phyloP scores from a whole-genome alignment of 2,888 invertebrate species.

The Habroteleia sp. region DNA sequence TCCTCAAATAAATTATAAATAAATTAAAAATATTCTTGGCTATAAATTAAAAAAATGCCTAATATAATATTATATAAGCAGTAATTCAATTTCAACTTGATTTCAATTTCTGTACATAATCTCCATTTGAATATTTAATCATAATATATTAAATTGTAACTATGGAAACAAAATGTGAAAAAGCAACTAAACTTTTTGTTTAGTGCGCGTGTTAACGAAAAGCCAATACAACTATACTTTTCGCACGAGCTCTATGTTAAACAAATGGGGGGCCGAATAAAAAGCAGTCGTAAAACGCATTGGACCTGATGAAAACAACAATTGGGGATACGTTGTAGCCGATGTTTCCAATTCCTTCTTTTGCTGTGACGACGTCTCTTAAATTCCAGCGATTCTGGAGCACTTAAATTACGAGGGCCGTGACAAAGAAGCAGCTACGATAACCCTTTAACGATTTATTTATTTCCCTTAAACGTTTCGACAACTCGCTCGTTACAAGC shows the following conservation, averaged over 20 bases:
- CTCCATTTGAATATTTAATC: too few species aligned
- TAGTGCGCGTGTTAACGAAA: too few species aligned
- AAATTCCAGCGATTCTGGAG: constrained; percentile 62
- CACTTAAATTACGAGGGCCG: constrained; percentile 71
- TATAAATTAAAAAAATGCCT: too few species aligned
- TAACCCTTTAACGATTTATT: constrained; percentile 68
- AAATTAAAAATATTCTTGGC: too few species aligned
- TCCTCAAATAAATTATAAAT: too few species aligned
- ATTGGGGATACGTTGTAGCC: constrained; percentile 14
- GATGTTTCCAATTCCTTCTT: constrained; percentile 29
- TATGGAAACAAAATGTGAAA: too few species aligned
- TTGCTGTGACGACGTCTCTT: constrained; percentile 38
- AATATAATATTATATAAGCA: too few species aligned
- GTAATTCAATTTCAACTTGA: too few species aligned
- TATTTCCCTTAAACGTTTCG: constrained; percentile 63
- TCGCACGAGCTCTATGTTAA: not conserved
- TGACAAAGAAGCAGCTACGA: constrained; percentile 68
- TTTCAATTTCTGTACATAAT: too few species aligned
- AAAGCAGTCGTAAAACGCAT: constrained; percentile 3
- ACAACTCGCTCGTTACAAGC: constrained; percentile 56
- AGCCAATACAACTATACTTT: not conserved
- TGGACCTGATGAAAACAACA: constrained; percentile 30
- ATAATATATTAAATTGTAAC: too few species aligned
- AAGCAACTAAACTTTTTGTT: too few species aligned
- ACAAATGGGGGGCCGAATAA: constrained; percentile 9